These are phyloP conservation scores for Ictalurus furcatus DNA, from an alignment of 2,113 vertebrate genomes.

Conservation along the genomic window DNA sequence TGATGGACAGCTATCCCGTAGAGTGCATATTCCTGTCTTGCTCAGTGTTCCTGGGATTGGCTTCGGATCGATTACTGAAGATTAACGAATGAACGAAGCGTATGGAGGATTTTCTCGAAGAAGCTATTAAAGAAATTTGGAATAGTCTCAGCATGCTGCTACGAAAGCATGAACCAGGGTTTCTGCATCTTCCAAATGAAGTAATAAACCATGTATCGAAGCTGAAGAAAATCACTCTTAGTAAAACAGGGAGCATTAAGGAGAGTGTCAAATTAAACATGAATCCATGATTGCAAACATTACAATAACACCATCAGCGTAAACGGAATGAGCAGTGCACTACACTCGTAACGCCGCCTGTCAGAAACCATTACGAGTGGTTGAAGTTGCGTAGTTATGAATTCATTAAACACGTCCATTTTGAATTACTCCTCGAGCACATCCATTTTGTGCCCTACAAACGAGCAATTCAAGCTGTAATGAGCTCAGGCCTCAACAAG, in stretches of 20 bases:
- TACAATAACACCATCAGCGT: neutral
- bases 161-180: neutral
- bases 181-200: neutral
- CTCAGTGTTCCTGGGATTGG: neutral
- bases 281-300: neutral
- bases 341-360: neutral
- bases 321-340: neutral
- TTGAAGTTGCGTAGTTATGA: neutral
- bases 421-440: conserved; percentile 1
- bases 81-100: neutral
- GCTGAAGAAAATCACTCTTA: neutral
- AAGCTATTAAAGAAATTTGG: neutral
- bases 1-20: neutral
- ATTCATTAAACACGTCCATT: conserved; percentile 14
- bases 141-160: neutral
- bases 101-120: neutral
- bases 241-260: neutral
- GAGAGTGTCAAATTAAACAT: neutral
- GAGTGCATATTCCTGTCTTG: neutral
- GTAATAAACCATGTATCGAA: neutral
- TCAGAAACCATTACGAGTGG: neutral
- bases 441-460: conserved; percentile 15
- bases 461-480: conserved; percentile 20
- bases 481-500: conserved; percentile 18
- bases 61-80: neutral